These are phyloP conservation scores for human (Homo sapiens) DNA, from an alignment of 2,113 vertebrate genomes.

Conservation along the genomic window DNA sequence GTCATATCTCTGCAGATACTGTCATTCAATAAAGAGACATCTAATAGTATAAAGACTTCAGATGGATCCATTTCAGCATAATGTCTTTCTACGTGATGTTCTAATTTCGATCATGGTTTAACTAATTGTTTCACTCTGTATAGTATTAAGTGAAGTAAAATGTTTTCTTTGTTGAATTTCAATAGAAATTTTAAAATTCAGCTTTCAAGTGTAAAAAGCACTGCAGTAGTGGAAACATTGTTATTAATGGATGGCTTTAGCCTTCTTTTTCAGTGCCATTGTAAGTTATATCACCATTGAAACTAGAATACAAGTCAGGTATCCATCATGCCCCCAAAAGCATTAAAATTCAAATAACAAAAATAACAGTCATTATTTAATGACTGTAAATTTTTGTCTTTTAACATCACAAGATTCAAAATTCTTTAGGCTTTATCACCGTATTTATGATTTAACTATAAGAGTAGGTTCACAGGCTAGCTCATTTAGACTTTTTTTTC, in stretches of 20 bases:
- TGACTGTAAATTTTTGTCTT: constrained; percentile 28
- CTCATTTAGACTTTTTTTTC: neutral
- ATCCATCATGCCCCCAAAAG: neutral
- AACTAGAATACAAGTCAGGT: neutral
- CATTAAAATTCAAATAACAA: constrained; percentile 17
- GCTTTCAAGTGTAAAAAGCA: constrained; percentile 35
- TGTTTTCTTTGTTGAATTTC: constrained; percentile 52
- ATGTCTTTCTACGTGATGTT: constrained; percentile 85
- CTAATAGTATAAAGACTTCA: constrained; percentile 82
- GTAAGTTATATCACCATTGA: neutral
- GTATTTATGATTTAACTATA: neutral
- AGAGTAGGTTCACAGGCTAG: neutral
- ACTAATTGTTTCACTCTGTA: constrained; percentile 86
- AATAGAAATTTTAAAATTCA: constrained; percentile 18
- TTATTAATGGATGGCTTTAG: neutral
- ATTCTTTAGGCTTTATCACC: neutral
- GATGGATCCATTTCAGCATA: constrained; percentile 85
- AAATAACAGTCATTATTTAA: constrained; percentile 46
- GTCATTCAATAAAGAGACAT: constrained; percentile 87
- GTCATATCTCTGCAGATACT: constrained; percentile 87
- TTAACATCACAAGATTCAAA: constrained; percentile 6
- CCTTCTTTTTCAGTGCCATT: neutral
- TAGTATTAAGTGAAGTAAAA: constrained; percentile 74
- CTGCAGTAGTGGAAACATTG: neutral
- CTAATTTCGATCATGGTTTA: constrained; percentile 85